Percentiles rank a stretch among this genome's conserved stretches.
Conservation (phyloP, 2,797 vertebrate genomes). For the Helostoma temminkii region DNA sequence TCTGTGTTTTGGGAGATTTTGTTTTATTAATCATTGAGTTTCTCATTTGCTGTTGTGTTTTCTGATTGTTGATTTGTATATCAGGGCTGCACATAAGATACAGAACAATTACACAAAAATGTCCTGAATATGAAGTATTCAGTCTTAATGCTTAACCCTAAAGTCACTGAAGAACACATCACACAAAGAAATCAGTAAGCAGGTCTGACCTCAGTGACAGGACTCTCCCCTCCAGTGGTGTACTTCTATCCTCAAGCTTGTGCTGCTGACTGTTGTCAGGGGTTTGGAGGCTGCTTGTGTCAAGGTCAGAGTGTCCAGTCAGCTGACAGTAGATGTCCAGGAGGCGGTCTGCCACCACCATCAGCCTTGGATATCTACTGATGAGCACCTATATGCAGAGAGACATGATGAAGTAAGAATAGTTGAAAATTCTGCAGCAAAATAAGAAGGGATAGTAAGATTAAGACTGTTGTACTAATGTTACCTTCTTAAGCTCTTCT, state of each 20-base stretch:
- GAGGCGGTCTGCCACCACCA: conserved; percentile 86
- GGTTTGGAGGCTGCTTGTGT: conserved; percentile 22
- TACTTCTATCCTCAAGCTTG: conserved; percentile 75
- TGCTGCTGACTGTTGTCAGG: conserved; percentile 57
- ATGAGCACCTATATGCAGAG: conserved; percentile 85
- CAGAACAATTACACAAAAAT: background rate
- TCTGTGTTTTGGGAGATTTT: too few species aligned
- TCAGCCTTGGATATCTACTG: conserved; percentile 85
- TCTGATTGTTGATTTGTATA: too few species aligned
- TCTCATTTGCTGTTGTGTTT: too few species aligned
- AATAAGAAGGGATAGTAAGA: background rate
- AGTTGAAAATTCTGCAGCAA: too few species aligned
- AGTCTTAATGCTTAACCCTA: background rate
- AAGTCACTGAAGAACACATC: background rate
- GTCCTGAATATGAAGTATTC: background rate
- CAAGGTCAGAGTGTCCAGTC: conserved; percentile 83
- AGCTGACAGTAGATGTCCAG: conserved; percentile 94
- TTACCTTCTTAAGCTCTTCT: conserved; percentile 92
- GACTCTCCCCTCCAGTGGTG: conserved; percentile 90
- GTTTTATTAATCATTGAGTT: too few species aligned
- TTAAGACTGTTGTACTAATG: background rate
- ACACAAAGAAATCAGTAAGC: background rate
- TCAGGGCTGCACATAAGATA: too few species aligned
- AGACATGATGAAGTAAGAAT: background rate
- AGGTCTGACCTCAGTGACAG: conserved; percentile 91